Evolutionary conservation across 2,888 invertebrate species (phyloP).

Genomic region (Drosophila colorata): DNA sequence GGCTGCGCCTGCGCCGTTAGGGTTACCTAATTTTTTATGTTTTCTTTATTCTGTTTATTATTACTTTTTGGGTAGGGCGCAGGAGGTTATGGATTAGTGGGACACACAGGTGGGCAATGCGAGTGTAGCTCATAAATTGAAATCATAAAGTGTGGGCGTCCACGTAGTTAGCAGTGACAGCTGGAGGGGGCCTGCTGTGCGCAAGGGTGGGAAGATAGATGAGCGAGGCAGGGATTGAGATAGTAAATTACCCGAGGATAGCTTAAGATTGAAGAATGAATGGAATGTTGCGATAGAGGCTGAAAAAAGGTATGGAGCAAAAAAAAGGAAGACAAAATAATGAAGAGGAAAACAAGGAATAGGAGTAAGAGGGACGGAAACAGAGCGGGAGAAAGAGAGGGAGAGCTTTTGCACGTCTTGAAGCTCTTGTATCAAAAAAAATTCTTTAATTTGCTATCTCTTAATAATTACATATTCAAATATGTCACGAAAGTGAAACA

Average conservation of each 20-base stretch:
- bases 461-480: too few relatives aligned
- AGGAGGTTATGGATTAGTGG: constrained; percentile 54
- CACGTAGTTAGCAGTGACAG: constrained; percentile 41
- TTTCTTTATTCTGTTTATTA: constrained; percentile 22
- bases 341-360: too few relatives aligned
- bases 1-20: constrained; percentile 60
- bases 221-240: neutral
- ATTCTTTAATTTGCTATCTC: too few relatives aligned
- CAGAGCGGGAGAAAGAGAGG: neutral
- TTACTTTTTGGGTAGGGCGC: constrained; percentile 60
- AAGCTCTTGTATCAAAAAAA: too few relatives aligned
- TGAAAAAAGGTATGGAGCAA: neutral
- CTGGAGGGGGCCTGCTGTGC: neutral
- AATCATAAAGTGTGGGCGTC: constrained; percentile 45
- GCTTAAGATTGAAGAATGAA: neutral
- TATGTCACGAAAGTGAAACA: too few relatives aligned
- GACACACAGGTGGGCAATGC: constrained; percentile 54
- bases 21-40: constrained; percentile 45
- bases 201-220: constrained; percentile 8
- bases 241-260: too few relatives aligned
- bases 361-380: neutral
- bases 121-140: constrained; percentile 49
- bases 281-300: neutral
- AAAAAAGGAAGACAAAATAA: neutral
- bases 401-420: neutral